Conservation (phyloP, 2,113 vertebrate species). For the Stomatorhinus ivindoensis region DNA sequence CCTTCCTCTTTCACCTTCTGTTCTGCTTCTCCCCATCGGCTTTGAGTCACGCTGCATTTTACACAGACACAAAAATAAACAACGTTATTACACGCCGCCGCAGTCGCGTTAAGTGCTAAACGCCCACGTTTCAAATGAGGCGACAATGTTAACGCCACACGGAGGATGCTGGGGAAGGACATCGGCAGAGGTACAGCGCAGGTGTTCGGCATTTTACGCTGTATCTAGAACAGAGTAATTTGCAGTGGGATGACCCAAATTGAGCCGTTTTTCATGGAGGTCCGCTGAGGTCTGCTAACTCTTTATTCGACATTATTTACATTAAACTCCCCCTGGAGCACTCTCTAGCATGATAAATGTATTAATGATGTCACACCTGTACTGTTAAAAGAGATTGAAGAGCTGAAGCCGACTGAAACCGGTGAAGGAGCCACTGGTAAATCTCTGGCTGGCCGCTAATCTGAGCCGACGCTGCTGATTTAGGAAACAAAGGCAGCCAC, state of each 20-base stretch:
- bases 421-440: neutral
- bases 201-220: neutral
- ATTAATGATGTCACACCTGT: neutral
- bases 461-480: neutral
- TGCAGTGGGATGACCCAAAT: constrained; percentile 3
- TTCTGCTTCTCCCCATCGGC: constrained; percentile 1
- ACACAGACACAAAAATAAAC: constrained; percentile 7
- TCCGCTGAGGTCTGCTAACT: neutral
- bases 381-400: neutral
- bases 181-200: neutral
- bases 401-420: neutral
- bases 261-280: neutral
- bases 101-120: neutral
- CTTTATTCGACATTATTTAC: neutral
- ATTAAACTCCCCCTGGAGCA: neutral
- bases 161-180: neutral
- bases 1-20: constrained; percentile 15
- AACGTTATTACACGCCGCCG: neutral
- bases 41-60: neutral
- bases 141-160: neutral
- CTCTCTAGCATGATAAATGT: neutral
- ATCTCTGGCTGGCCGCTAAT: constrained; percentile 9
- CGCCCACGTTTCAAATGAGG: constrained; percentile 14
- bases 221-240: neutral
- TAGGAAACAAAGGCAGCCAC: neutral